Evolutionary conservation across 2,888 invertebrate species (phyloP).

Genomic region (Pseudococcus longispinus): DNA sequence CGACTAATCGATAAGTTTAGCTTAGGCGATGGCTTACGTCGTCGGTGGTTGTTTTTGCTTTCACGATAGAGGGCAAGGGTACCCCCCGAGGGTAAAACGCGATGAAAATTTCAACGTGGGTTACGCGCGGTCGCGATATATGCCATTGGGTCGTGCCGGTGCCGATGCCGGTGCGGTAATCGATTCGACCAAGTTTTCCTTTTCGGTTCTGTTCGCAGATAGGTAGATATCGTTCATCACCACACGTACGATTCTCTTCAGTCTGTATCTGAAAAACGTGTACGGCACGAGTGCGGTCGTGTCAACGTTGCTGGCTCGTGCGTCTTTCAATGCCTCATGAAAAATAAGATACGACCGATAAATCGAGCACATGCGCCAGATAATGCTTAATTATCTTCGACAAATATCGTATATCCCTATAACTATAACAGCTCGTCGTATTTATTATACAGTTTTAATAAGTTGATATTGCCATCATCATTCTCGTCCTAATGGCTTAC

Average conservation of each 20-base stretch:
- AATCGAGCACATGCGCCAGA: neutral
- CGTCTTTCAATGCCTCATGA: no score
- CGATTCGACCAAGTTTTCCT: slow-evolving; percentile 22
- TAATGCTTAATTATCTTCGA: neutral
- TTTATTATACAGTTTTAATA: no score
- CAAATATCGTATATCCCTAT: neutral
- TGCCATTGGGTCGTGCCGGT: neutral
- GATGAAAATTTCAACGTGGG: neutral
- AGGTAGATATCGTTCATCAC: neutral
- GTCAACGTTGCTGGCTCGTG: neutral
- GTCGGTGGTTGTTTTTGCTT: neutral
- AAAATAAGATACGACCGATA: neutral
- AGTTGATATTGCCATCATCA: neutral
- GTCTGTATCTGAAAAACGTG: neutral
- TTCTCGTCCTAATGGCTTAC: neutral
- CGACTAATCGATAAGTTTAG: neutral
- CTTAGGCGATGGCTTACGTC: neutral
- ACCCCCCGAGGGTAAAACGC: neutral
- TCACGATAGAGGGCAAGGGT: neutral
- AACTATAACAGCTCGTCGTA: no score
- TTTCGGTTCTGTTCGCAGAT: neutral
- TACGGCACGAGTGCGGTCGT: neutral
- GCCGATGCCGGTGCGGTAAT: neutral
- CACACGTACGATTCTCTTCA: neutral
- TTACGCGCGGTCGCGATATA: neutral